A percentile compares a stretch with the other conserved stretches of the same genome.
These are phyloP conservation scores for Perdita meconis DNA, from an alignment of 2,888 invertebrate genomes.

Conservation along the genomic window DNA sequence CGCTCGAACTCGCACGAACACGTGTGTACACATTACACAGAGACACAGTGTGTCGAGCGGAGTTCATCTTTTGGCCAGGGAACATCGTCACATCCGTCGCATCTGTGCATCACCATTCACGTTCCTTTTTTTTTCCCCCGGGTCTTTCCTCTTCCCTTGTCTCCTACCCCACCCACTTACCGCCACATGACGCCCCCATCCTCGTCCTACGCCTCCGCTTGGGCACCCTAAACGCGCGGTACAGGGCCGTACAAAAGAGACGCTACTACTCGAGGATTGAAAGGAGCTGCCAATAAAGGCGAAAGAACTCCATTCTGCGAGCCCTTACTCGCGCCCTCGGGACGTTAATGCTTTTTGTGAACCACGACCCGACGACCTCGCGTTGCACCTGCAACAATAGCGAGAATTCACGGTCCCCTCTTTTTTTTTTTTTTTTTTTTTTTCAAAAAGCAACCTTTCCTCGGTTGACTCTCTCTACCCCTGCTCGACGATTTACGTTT, in stretches of 20 bases:
- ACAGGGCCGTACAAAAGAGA: slow-evolving; percentile 65
- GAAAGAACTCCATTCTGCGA: slow-evolving; percentile 40
- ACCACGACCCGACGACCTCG: slow-evolving; percentile 17
- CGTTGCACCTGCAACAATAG: slow-evolving; percentile 58
- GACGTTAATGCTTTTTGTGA: slow-evolving; percentile 52
- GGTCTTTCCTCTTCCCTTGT: slow-evolving; percentile 47
- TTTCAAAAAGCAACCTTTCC: not conserved
- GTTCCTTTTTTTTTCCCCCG: slow-evolving; percentile 60
- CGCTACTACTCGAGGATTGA: slow-evolving; percentile 53
- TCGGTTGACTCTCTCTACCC: not conserved
- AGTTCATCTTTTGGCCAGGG: slow-evolving; percentile 60
- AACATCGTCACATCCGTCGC: slow-evolving; percentile 80
- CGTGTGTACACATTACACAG: slow-evolving; percentile 11
- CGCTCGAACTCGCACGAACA: slow-evolving; percentile 1
- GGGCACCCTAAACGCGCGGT: slow-evolving; percentile 48
- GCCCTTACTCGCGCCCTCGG: slow-evolving; percentile 43
- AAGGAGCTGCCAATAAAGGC: slow-evolving; percentile 56
- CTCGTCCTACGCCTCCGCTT: slow-evolving; percentile 25
- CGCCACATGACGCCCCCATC: slow-evolving; percentile 62
- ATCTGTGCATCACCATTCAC: slow-evolving; percentile 81
- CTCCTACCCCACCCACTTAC: slow-evolving; percentile 56
- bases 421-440: no score
- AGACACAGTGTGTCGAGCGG: not conserved
- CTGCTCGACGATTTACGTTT: not conserved
- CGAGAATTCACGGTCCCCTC: slow-evolving; percentile 8